Conservation (phyloP, 2,888 invertebrate genomes). For the Synanthedon formicaeformis region DNA sequence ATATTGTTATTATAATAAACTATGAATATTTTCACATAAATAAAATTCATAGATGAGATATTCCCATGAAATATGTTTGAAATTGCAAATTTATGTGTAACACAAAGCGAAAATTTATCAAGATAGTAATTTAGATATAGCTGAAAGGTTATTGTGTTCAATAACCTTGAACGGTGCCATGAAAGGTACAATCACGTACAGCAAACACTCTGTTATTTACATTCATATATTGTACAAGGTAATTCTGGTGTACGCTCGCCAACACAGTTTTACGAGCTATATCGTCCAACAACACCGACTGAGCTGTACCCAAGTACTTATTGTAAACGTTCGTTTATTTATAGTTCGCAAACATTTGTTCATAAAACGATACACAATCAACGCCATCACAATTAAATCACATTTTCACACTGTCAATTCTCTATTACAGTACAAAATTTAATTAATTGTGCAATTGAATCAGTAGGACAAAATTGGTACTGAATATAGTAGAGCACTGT, state of each 20-base stretch:
- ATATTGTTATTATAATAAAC: too few relatives aligned
- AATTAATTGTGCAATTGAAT: too few relatives aligned
- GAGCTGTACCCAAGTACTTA: slow-evolving; percentile 6
- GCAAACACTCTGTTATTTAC: not conserved
- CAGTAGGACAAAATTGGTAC: too few relatives aligned
- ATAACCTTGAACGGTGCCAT: not conserved
- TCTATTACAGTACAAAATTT: too few relatives aligned
- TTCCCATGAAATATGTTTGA: too few relatives aligned
- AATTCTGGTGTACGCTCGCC: slow-evolving; percentile 1
- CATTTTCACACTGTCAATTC: slow-evolving; percentile 4
- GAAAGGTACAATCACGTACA: not conserved
- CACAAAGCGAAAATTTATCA: not conserved
- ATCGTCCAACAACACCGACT: slow-evolving; percentile 8
- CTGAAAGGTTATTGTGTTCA: not conserved
- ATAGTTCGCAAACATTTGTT: slow-evolving; percentile 2
- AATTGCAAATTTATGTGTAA: too few relatives aligned
- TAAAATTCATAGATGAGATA: too few relatives aligned
- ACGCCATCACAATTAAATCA: not conserved
- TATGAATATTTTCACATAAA: too few relatives aligned
- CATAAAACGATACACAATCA: not conserved
- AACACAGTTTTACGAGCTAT: slow-evolving; percentile 12
- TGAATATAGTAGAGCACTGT: too few relatives aligned
- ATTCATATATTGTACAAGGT: not conserved
- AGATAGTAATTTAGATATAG: not conserved
- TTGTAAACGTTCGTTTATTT: slow-evolving; percentile 9